Evolutionary conservation across 2,888 invertebrate genomes (phyloP), one percentile per base, ranked within the genome.

Genomic region (Leptinotarsa haldemani): DNA sequence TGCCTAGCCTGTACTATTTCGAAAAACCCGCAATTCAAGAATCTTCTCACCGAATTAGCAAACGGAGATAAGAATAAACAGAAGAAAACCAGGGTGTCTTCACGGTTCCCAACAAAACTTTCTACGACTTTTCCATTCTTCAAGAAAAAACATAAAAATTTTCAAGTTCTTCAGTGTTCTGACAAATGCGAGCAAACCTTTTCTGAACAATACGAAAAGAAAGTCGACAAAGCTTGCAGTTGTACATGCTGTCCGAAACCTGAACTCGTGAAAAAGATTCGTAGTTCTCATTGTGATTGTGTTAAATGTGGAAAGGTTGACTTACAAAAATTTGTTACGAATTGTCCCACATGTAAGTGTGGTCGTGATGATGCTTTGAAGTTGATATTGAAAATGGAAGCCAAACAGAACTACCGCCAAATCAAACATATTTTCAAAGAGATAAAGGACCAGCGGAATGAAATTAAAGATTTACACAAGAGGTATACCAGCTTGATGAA

Each of bases 331-430:
- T 7, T 56, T 4, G 30, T 40, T 15, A 9, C 46, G n/a, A 16
- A 5, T 13, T 20, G 20, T 22, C 40, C 56, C 7, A 12, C 30
- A 1, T 61, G 61, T 61, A 61, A 56, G 2, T 53, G 56, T 58
- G 20, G 22, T 46, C 40, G 46, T 20, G 70, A 73, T 48, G 78
- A 78, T 16, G 70, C 75, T 4, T 71, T 77, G 58, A 70, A 67
- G 53, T 68, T 74, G 25, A 46, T 79, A 18, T 68, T 78, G 30
- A 75, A 78, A 69, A 65, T 77, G 70, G 78, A 79, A 66, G 70
- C 77, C 2, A 77, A 75, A 65, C 76, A 80, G 40, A 80, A 78
- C 68, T 76, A 71, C 50, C 74, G 74, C 20, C 74, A 77, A 70
- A 74, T 80, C n/a, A 74, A 76, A 18, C 67, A 68, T 22, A 78